Conservation (phyloP, 2,797 vertebrate genomes). For the Ficedula albicollis region DNA sequence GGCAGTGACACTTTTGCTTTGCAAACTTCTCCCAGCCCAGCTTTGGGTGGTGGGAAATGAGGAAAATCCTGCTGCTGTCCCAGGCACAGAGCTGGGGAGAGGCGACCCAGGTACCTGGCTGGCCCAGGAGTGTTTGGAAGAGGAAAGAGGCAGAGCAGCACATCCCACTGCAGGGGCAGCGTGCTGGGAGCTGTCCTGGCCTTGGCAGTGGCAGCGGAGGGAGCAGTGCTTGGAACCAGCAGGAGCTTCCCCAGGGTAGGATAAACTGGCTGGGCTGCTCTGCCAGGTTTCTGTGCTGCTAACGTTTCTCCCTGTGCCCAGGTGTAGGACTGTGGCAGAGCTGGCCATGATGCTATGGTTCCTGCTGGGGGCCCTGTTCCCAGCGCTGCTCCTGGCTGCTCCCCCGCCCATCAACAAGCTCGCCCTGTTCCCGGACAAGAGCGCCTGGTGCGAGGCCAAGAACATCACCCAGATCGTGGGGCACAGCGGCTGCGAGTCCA, state of each 20-base stretch:
- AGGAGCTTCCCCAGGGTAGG: fast-evolving
- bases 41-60: neutral
- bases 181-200: neutral
- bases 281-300: neutral
- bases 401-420: slow-evolving; percentile 95
- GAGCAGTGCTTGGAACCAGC: too few relatives aligned
- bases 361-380: slow-evolving; percentile 77
- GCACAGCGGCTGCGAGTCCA: slow-evolving; percentile 94
- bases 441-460: slow-evolving; percentile 98
- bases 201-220: neutral
- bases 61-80: neutral
- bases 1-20: neutral
- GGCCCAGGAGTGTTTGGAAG: neutral
- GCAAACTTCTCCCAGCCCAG: neutral
- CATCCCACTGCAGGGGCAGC: fast-evolving
- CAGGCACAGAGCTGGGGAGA: neutral
- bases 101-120: neutral
- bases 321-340: slow-evolving; percentile 76
- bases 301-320: neutral
- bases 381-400: slow-evolving; percentile 81
- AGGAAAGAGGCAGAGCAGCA: neutral
- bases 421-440: slow-evolving; percentile 97
- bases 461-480: slow-evolving; percentile 99
- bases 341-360: slow-evolving; percentile 75
- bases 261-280: neutral